Evolutionary conservation across 2,888 invertebrate genomes (phyloP).

Genomic region (Drosophila merina): DNA sequence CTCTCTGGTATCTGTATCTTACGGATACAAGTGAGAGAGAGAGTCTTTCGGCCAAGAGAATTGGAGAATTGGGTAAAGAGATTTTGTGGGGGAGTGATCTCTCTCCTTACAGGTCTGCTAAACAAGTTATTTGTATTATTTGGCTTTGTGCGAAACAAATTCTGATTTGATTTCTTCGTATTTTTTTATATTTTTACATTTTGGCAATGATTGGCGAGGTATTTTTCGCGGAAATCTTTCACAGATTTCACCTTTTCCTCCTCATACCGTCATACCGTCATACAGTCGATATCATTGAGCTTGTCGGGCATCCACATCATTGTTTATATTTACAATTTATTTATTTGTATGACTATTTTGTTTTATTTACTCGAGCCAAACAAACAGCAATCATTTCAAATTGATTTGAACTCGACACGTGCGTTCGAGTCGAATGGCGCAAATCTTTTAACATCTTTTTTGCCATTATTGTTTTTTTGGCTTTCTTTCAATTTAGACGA

Average conservation of each 20-base stretch:
- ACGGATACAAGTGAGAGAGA: background rate
- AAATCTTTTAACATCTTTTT: constrained; percentile 32
- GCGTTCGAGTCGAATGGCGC: constrained; percentile 29
- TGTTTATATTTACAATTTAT: constrained; percentile 38
- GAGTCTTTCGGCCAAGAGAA: constrained; percentile 8
- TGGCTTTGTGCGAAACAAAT: constrained; percentile 5
- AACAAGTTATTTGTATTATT: constrained; percentile 21
- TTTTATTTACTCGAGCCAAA: constrained; percentile 25
- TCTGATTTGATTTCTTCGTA: constrained; percentile 33
- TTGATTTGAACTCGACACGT: constrained; percentile 48
- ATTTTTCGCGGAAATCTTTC: constrained; percentile 36
- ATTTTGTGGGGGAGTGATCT: constrained; percentile 12
- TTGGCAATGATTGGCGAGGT: constrained; percentile 25
- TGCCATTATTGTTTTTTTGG: constrained; percentile 6
- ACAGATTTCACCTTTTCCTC: constrained; percentile 4
- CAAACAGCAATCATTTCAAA: constrained; percentile 37
- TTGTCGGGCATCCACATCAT: background rate
- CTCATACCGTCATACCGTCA: background rate
- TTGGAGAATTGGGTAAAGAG: constrained; percentile 8
- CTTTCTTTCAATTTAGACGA: constrained; percentile 30
- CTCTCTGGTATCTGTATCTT: background rate
- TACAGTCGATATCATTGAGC: background rate
- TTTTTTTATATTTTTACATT: constrained; percentile 33
- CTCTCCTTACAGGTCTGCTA: background rate
- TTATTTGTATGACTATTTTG: constrained; percentile 32